phyloP scores from a whole-genome alignment of 2,113 vertebrate genomes.

The Carassius gibelio region DNA sequence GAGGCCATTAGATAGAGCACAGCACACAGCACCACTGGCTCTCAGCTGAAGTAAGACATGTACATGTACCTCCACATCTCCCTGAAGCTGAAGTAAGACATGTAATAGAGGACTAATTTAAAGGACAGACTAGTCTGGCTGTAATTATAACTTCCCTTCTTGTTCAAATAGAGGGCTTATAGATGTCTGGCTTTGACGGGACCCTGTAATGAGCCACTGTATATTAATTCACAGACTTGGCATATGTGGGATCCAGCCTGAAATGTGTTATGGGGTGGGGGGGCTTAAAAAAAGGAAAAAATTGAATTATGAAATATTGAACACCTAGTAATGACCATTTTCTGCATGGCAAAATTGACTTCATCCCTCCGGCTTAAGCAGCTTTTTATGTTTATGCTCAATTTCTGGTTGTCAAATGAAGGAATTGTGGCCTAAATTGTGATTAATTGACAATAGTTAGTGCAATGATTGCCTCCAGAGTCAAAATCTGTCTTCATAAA shows the following conservation, averaged over 20 bases:
- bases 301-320: conserved; percentile 60
- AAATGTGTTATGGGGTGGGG: conserved; percentile 44
- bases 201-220: conserved; percentile 51
- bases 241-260: conserved; percentile 44
- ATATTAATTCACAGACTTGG: conserved; percentile 53
- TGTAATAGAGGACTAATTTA: conserved; percentile 49
- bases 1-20: neutral
- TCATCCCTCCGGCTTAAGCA: conserved; percentile 16
- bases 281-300: conserved; percentile 31
- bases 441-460: conserved; percentile 55
- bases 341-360: conserved; percentile 31
- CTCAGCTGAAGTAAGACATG: conserved; percentile 37
- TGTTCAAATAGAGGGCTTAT: conserved; percentile 46
- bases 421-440: conserved; percentile 35
- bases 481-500: conserved; percentile 54
- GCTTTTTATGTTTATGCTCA: conserved; percentile 20
- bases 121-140: conserved; percentile 49
- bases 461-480: conserved; percentile 46
- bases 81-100: conserved; percentile 45
- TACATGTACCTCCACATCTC: too few relatives aligned
- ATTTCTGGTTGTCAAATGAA: conserved; percentile 27
- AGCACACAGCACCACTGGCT: neutral
- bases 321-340: conserved; percentile 47
- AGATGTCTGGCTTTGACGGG: conserved; percentile 53
- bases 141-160: conserved; percentile 52